Evolutionary conservation across 2,797 vertebrate species (phyloP).

Genomic region (Stomatorhinus walkeri): DNA sequence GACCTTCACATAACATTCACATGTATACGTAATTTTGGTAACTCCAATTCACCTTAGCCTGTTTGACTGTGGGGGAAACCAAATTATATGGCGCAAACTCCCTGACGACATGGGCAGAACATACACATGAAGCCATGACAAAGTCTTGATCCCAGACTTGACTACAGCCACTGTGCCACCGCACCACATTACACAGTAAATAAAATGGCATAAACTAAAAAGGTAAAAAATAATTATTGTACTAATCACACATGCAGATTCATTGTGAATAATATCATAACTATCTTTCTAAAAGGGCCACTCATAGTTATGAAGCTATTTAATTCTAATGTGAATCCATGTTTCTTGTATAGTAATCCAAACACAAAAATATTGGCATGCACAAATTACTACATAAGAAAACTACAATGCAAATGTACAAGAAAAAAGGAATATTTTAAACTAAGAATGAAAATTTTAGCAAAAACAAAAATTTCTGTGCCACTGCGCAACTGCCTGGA

Average conservation of each 20-base stretch:
- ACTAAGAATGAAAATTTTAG: neutral
- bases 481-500: neutral
- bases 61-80: neutral
- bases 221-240: neutral
- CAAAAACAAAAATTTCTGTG: neutral
- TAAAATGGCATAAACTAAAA: neutral
- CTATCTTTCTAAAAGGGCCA: neutral
- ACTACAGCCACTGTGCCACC: neutral
- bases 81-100: neutral
- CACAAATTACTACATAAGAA: neutral
- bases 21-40: neutral
- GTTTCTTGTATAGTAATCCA: neutral
- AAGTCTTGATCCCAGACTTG: neutral
- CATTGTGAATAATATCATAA: neutral
- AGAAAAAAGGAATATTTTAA: neutral
- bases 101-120: neutral
- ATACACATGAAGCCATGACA: neutral
- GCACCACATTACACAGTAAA: neutral
- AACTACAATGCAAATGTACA: neutral
- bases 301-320: neutral
- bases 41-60: neutral
- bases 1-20: neutral
- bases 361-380: neutral
- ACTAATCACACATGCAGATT: neutral
- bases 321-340: neutral